Base-by-base conservation (phyloP, 2,888 invertebrate species). In the Troides aeacus region DNA sequence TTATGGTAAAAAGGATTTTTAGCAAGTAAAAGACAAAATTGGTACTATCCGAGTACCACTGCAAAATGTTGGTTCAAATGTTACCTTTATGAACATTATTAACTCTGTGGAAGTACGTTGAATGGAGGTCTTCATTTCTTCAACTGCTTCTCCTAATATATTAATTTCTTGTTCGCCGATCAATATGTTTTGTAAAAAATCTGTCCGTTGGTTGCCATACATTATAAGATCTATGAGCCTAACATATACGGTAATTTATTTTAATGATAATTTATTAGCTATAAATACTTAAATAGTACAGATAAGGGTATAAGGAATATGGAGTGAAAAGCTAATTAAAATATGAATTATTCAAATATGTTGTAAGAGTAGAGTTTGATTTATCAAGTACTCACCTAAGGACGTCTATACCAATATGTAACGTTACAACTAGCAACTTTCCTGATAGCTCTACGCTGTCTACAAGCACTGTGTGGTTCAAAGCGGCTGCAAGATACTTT, bases 121-220 rank as follows among this genome's bases (percentile, higher is more conserved):
- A 36, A 86, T 71, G 21, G 80, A 76, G 2, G 62, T 73, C 15
- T 75, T 78, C 74, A 92, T 80, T n/a, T 84, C 80, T 1, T 59
- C 42, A 1, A 83, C 80, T 58, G 84, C 80, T 71, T 89, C 82
- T 68, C 79, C 80, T 56, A 88, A 70, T 7, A 77, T 70, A 50
- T 70, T 76, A 2, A 82, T 74, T 72, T 92, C 91, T 68, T 86
- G 82, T 6, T 86, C 85, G 60, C 90, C 88, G 0, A 75, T 77
- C 57, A 92, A 73, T 65, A 92, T 89, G 12, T 81, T 77, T 61
- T 89, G 86, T 6, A 92, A 81, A 61, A 92, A 88, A 71, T 86
- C 84, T 0, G 75, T 80, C 67, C 78, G 77, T 67, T 82, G 80
- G 5, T 81, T 60, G n/a, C 56, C 66, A 12, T 60, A 12, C 24